Percentiles rank a stretch among this genome's conserved stretches.
These are phyloP conservation scores for Arremon aurantiirostris DNA, from an alignment of 2,797 vertebrate genomes.

Conservation along the genomic window DNA sequence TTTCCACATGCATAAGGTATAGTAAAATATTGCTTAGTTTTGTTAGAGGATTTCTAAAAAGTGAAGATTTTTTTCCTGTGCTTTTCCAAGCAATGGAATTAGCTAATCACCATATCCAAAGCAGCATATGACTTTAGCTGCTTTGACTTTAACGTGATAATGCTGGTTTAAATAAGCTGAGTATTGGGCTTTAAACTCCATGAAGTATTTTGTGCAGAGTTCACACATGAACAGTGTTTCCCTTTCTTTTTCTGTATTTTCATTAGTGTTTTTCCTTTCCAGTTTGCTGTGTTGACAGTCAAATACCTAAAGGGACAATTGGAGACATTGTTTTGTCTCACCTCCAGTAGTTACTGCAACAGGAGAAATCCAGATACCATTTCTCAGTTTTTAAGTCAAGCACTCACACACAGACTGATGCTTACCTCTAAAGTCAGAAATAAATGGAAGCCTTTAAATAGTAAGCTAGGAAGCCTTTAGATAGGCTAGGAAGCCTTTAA, in stretches of 20 bases:
- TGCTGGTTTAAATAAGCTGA: slow-evolving; percentile 15
- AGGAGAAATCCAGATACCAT: neutral
- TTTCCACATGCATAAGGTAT: neutral
- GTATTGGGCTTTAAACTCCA: neutral
- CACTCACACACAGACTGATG: neutral
- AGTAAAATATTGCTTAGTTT: slow-evolving; percentile 17
- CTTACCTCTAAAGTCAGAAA: neutral
- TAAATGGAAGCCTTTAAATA: neutral
- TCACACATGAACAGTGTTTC: neutral
- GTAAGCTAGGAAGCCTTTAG: neutral
- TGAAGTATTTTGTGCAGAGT: neutral
- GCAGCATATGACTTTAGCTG: too few species aligned
- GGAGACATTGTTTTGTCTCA: neutral
- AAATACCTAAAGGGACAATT: neutral
- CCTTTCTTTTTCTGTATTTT: neutral
- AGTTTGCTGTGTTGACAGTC: neutral
- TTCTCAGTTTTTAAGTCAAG: neutral
- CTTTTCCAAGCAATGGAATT: slow-evolving; percentile 5
- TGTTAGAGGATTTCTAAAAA: slow-evolving; percentile 21
- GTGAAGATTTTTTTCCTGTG: neutral
- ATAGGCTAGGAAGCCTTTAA: neutral
- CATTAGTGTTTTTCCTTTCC: neutral
- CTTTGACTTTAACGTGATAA: neutral
- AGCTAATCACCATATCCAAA: slow-evolving; percentile 1
- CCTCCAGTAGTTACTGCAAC: neutral